phyloP scores from a whole-genome alignment of 64 coral and sea anemone genomes.

The Pocillopora verrucosa region DNA sequence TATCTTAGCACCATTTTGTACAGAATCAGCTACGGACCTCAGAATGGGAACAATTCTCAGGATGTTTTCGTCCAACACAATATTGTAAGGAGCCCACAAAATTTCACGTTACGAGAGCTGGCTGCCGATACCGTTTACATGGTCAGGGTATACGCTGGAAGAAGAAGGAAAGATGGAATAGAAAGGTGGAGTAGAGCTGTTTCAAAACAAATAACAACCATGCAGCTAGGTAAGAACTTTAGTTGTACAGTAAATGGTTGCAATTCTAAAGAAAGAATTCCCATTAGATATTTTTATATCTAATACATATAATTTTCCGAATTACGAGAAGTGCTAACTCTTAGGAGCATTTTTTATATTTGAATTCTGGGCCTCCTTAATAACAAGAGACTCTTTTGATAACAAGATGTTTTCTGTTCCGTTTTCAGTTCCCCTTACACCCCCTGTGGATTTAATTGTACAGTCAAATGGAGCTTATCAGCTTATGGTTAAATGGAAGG shows the following conservation, averaged over 20 bases:
- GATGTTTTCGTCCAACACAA: slow-evolving; percentile 26
- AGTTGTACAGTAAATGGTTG: background rate
- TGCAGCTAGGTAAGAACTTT: slow-evolving; percentile 36
- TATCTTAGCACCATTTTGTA: slow-evolving; percentile 28
- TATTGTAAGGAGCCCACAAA: background rate
- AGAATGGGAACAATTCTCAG: slow-evolving; percentile 16
- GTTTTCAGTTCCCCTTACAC: slow-evolving; percentile 47
- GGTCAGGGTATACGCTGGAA: slow-evolving; percentile 33
- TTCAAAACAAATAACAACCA: slow-evolving; percentile 23
- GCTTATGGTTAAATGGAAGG: slow-evolving; percentile 67
- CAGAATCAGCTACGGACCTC: slow-evolving; percentile 29
- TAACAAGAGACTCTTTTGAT: background rate
- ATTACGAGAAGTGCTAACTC: too few relatives aligned
- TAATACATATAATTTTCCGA: too few relatives aligned
- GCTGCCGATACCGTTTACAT: slow-evolving; percentile 20
- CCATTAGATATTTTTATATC: too few relatives aligned
- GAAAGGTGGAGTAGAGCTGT: slow-evolving; percentile 10
- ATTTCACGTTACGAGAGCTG: slow-evolving; percentile 21
- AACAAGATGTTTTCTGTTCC: background rate
- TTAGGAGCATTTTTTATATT: too few relatives aligned
- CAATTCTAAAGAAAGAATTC: too few relatives aligned
- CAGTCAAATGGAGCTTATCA: slow-evolving; percentile 45
- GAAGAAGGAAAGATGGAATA: slow-evolving; percentile 36
- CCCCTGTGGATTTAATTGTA: slow-evolving; percentile 37
- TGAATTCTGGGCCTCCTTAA: too few relatives aligned